phyloP scores from a whole-genome alignment of 1,140 invertebrate species.

The Sipha flava region DNA sequence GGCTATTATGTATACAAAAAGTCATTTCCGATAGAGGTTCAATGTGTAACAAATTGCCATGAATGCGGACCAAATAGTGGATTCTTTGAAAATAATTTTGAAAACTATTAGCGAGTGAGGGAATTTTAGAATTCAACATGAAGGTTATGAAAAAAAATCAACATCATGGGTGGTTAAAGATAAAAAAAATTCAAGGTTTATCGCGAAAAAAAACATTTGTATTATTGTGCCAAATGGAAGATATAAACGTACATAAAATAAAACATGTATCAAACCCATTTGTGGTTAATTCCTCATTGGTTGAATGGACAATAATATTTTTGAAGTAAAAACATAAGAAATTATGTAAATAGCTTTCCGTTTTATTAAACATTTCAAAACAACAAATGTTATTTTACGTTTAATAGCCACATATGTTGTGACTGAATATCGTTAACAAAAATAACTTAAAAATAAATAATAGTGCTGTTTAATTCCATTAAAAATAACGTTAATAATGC shows the following conservation, averaged over 20 bases:
- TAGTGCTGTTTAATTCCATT: background rate
- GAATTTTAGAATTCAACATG: background rate
- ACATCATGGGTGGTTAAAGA: constrained; percentile 7
- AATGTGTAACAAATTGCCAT: background rate
- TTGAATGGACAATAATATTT: background rate
- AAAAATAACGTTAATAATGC: too few relatives aligned
- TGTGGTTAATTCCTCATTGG: background rate
- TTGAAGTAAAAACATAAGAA: background rate
- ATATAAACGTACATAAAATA: background rate
- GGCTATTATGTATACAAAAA: background rate
- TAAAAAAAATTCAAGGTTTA: background rate
- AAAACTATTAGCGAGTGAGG: background rate
- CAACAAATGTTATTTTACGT: background rate
- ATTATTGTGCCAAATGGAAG: background rate
- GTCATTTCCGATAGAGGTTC: background rate
- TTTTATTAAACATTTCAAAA: background rate
- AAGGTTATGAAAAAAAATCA: background rate
- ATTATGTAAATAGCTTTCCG: background rate
- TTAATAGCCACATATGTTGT: background rate
- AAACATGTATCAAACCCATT: background rate
- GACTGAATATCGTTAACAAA: background rate
- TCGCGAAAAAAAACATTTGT: constrained; percentile 12
- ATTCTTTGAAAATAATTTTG: background rate
- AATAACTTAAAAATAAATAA: background rate
- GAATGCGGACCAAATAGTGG: background rate